Conservation (phyloP, 2,113 vertebrate genomes). For the Podilymbus podiceps region DNA sequence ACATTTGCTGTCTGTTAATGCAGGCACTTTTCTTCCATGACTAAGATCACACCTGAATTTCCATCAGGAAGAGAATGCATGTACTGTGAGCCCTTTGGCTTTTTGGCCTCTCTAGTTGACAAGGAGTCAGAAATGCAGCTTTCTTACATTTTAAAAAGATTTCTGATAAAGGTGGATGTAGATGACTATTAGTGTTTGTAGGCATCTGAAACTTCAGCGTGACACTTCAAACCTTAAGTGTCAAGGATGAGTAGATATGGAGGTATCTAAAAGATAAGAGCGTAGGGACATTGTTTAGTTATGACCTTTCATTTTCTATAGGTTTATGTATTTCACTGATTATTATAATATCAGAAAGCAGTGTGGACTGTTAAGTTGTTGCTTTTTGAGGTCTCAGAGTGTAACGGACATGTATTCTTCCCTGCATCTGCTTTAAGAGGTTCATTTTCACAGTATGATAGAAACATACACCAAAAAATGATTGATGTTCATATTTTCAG, state of each 20-base stretch:
- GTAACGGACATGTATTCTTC: background rate
- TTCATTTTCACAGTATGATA: background rate
- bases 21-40: background rate
- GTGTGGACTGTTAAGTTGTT: background rate
- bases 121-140: background rate
- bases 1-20: background rate
- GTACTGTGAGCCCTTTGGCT: background rate
- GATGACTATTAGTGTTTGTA: background rate
- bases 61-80: background rate
- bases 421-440: background rate
- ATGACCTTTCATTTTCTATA: background rate
- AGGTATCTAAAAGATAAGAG: background rate
- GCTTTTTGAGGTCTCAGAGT: background rate
- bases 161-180: background rate
- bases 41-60: background rate
- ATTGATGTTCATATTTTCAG: background rate
- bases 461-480: background rate
- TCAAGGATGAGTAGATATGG: background rate
- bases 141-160: background rate
- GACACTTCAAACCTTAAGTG: background rate
- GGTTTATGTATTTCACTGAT: background rate
- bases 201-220: background rate
- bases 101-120: background rate
- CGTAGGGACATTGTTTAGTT: background rate
- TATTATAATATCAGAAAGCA: background rate